Conservation (phyloP, 2,888 invertebrate genomes). For the Thereva nobilitata region DNA sequence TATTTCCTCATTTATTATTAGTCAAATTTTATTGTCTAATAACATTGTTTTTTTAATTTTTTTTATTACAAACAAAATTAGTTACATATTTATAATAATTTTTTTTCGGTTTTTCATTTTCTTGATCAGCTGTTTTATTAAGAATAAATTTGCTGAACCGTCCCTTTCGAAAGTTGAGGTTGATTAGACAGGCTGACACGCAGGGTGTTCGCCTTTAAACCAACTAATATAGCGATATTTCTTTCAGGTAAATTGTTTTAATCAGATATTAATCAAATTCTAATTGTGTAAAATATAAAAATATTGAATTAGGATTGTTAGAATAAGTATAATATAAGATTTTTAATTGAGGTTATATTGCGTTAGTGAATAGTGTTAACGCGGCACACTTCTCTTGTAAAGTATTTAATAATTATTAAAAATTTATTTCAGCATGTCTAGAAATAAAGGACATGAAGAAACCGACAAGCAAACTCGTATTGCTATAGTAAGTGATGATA, state of each 20-base stretch:
- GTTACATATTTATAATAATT: too few relatives aligned
- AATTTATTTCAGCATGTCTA: conserved; percentile 63
- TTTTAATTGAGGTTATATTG: conserved; percentile 3
- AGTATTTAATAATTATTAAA: neutral
- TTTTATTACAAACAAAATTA: too few relatives aligned
- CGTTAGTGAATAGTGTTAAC: conserved; percentile 12
- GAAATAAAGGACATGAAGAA: conserved; percentile 76
- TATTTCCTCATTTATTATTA: too few relatives aligned
- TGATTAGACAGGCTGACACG: conserved; percentile 52
- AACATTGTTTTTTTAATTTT: too few relatives aligned
- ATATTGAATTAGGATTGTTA: too few relatives aligned
- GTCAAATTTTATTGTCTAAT: too few relatives aligned
- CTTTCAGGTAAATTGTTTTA: conserved; percentile 13
- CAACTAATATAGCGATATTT: conserved; percentile 1
- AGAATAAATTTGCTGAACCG: neutral
- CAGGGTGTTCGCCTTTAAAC: conserved; percentile 51
- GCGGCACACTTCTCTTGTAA: conserved; percentile 16
- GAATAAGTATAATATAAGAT: too few relatives aligned
- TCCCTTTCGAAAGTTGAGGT: conserved; percentile 52
- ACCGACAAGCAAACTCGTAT: conserved; percentile 94
- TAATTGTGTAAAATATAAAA: too few relatives aligned
- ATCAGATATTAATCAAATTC: too few relatives aligned
- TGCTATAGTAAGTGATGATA: conserved; percentile 96
- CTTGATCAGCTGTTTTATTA: conserved; percentile 34
- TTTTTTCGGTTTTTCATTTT: conserved; percentile 7